phyloP scores from a whole-genome alignment of 2,797 vertebrate genomes.

The Amblyopsis hoosieri region DNA sequence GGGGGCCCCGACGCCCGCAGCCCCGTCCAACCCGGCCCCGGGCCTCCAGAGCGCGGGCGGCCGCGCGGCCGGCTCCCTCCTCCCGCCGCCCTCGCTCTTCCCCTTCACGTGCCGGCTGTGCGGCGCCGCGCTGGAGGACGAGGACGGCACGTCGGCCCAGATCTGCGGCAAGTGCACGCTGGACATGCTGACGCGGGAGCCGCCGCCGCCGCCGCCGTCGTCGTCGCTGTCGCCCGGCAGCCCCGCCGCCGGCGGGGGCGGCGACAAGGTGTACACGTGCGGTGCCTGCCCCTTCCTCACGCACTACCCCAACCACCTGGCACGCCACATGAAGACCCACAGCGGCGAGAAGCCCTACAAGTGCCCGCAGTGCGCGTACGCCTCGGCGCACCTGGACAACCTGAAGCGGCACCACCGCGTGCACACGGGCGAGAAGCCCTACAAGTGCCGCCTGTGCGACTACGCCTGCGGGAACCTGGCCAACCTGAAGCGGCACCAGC shows the following conservation, averaged over 20 bases:
- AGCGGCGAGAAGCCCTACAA: slow-evolving; percentile 95
- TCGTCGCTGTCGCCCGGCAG: slow-evolving; percentile 62
- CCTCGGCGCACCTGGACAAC: slow-evolving; percentile 96
- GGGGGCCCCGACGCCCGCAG: slow-evolving; percentile 60
- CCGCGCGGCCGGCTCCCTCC: slow-evolving; percentile 62
- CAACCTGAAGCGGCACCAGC: slow-evolving; percentile 95
- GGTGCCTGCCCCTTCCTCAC: slow-evolving; percentile 92
- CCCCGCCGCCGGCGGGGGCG: slow-evolving; percentile 68
- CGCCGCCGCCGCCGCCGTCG: slow-evolving; percentile 39
- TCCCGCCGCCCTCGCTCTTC: slow-evolving; percentile 82
- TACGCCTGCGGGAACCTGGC: slow-evolving; percentile 97
- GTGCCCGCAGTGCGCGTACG: slow-evolving; percentile 93
- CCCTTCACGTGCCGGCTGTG: slow-evolving; percentile 92
- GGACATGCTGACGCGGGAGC: slow-evolving; percentile 85
- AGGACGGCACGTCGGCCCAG: slow-evolving; percentile 84
- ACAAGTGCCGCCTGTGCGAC: slow-evolving; percentile 95
- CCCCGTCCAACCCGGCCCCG: slow-evolving; percentile 56
- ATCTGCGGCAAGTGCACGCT: slow-evolving; percentile 90
- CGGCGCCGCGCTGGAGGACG: slow-evolving; percentile 88
- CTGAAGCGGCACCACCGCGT: slow-evolving; percentile 96
- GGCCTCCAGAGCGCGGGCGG: slow-evolving; percentile 49
- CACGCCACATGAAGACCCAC: slow-evolving; percentile 98
- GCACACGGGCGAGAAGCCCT: slow-evolving; percentile 96
- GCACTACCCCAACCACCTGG: slow-evolving; percentile 96
- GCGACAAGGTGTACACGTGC: slow-evolving; percentile 90